Percentiles rank a stretch among this genome's conserved stretches.
These are phyloP conservation scores for Misgurnus mizolepis DNA, from an alignment of 2,113 vertebrate genomes.

Conservation along the genomic window DNA sequence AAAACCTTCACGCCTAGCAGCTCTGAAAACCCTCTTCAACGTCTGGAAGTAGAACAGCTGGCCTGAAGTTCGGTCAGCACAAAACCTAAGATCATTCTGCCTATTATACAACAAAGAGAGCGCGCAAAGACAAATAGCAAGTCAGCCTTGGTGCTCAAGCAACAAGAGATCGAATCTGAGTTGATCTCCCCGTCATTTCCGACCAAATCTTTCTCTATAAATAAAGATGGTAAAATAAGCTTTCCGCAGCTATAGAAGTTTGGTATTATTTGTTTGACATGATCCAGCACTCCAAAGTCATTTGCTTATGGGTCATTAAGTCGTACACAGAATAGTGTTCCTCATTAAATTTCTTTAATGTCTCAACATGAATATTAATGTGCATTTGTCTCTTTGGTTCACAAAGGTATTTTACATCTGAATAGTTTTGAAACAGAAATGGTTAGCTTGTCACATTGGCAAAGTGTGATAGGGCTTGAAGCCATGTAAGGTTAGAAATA, in stretches of 20 bases:
- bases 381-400: background rate
- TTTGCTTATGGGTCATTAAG: background rate
- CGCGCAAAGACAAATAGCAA: background rate
- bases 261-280: background rate
- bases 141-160: background rate
- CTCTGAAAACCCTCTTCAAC: slow-evolving; percentile 11
- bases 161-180: no score
- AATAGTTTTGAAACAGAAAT: background rate
- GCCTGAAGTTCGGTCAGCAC: slow-evolving; percentile 39
- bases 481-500: slow-evolving; percentile 18
- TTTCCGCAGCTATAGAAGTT: background rate
- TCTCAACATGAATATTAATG: slow-evolving; percentile 1
- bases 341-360: background rate
- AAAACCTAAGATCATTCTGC: slow-evolving; percentile 21
- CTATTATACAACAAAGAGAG: slow-evolving; percentile 35
- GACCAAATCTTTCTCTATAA: background rate
- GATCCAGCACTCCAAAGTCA: background rate
- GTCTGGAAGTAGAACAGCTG: slow-evolving; percentile 25
- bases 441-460: background rate
- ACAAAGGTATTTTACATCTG: background rate
- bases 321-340: background rate
- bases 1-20: slow-evolving; percentile 16
- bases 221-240: background rate
- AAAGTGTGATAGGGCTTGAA: slow-evolving; percentile 1
- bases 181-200: background rate